Evolutionary conservation across 2,113 vertebrate species (phyloP).

Genomic region (Lophura nycthemera): DNA sequence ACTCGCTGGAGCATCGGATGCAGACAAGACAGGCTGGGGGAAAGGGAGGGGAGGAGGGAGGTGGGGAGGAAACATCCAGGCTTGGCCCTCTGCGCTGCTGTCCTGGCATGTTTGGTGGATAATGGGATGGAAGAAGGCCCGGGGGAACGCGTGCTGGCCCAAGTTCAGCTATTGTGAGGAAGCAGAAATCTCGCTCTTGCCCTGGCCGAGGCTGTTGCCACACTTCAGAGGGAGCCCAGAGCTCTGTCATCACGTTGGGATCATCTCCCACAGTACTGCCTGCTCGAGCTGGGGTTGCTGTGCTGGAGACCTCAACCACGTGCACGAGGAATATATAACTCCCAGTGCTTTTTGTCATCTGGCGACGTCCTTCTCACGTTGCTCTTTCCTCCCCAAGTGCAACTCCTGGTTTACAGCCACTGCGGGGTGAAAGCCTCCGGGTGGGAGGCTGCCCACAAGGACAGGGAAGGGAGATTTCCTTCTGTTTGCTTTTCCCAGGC

Average conservation of each 20-base stretch:
- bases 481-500: not conserved
- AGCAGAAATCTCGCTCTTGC: not conserved
- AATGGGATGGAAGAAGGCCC: not conserved
- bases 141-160: not conserved
- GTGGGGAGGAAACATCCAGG: not conserved
- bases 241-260: not conserved
- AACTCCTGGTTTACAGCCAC: accelerated
- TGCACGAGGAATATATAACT: not conserved
- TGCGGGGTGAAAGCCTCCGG: not conserved
- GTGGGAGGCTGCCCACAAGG: not conserved
- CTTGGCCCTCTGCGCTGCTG: not conserved
- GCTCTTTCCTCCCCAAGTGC: not conserved
- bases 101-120: not conserved
- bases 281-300: accelerated
- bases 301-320: slow-evolving; percentile 32
- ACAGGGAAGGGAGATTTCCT: not conserved
- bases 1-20: slow-evolving; percentile 37
- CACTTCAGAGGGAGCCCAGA: not conserved
- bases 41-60: not conserved
- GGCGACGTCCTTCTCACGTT: not conserved
- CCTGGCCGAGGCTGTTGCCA: not conserved
- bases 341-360: not conserved
- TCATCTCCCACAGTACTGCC: not conserved
- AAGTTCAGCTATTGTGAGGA: not conserved
- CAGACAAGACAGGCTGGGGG: slow-evolving; percentile 48